Evolutionary conservation across 2,797 vertebrate genomes (phyloP), one percentile per base, ranked within the genome.

Genomic region (Lacerta viridis): DNA sequence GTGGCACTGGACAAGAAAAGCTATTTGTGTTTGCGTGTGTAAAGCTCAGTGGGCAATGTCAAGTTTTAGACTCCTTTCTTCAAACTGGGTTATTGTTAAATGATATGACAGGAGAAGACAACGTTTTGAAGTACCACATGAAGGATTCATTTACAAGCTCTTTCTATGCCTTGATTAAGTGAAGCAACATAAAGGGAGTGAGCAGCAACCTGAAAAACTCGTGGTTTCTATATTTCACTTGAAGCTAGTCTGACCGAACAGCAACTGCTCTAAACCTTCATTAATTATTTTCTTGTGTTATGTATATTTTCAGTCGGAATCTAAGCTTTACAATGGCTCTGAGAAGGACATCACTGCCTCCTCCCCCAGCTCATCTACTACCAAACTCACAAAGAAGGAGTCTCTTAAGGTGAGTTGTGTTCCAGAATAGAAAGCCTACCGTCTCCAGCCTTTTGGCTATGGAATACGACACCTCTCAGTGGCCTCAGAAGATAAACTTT

Each of bases 341-440:
- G 99, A 99, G 93, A 99, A 98, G 92, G 99, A 99, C 86, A 97
- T 98, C 15, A 29, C 80, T 27, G 33, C 80, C 7, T 92, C 98
- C 82, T 69, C 87, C 66, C 66, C 61, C 74, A 46, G 98, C 1
- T 90, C 97, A 3, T 97, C 98, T 90, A 97, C 98, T 94, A 99
- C 97, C 96, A 99, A 99, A 93, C 99, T 99, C 95, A 99, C 98
- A 85, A 99, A 99, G 96, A 99, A 99, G 94, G 99, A 99, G 95
- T 99, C 99, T 87, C 99, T 99, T 95, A 99, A 99, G 98, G 99
- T 99, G 94, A 96, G 93, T 93, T 86, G 0, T 41, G 94, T 94
- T 92, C 69, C 33, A 39, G 72, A 68, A 59, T 27, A 55, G 8
- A 18, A 68, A 41, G 36, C 66, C n/a, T 59, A 59, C 20, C 25